phyloP scores from a whole-genome alignment of 2,113 vertebrate species.

The Grallaria varia region DNA sequence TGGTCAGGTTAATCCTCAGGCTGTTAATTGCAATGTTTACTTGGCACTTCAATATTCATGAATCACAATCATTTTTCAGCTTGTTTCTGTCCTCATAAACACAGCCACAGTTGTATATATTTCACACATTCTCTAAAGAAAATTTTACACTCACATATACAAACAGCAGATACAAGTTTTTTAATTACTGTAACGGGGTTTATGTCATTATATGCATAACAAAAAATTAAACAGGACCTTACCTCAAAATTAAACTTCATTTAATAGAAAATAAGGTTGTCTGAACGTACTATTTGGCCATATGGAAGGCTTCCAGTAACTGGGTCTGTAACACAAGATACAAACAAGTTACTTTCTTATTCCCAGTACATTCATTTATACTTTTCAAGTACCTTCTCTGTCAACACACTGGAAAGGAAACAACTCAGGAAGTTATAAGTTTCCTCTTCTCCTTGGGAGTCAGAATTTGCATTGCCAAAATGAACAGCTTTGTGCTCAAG shows the following conservation, averaged over 20 bases:
- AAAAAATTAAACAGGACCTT: slow-evolving; percentile 21
- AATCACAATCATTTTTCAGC: background rate
- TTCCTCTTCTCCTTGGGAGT: slow-evolving; percentile 27
- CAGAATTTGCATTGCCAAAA: slow-evolving; percentile 21
- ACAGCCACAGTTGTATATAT: background rate
- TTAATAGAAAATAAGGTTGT: background rate
- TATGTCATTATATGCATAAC: background rate
- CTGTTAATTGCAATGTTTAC: background rate
- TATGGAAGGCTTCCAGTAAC: slow-evolving; percentile 32
- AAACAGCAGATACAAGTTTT: background rate
- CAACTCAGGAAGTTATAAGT: slow-evolving; percentile 41
- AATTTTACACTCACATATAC: background rate
- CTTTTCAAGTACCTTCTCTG: background rate
- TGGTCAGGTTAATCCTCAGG: background rate
- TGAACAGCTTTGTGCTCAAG: background rate
- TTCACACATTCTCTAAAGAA: background rate
- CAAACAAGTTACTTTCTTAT: background rate
- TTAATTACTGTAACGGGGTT: background rate
- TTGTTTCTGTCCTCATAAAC: background rate
- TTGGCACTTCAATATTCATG: background rate
- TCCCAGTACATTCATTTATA: background rate
- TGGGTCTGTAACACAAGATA: slow-evolving; percentile 41
- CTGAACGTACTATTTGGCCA: slow-evolving; percentile 19
- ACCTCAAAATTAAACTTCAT: slow-evolving; percentile 60
- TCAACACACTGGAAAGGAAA: slow-evolving; percentile 42